Base-by-base conservation (phyloP, 64 coral and sea anemone genomes). In the Orbicella faveolata region DNA sequence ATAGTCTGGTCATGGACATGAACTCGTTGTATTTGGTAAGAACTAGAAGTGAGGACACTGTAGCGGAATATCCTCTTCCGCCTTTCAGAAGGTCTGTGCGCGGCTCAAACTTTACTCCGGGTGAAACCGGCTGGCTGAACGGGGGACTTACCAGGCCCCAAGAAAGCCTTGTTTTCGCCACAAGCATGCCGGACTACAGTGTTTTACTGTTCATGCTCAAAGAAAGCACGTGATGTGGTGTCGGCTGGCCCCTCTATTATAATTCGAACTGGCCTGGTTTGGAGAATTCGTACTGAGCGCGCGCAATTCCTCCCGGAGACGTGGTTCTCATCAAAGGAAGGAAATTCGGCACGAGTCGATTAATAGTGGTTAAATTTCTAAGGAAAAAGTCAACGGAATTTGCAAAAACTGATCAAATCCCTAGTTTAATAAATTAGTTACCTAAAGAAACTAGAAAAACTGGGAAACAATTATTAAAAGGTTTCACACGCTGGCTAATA, bases 131-230 rank as follows among this genome's bases (percentile, higher is more conserved):
- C 1, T 98, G 95, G 95, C n/a, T 98, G 23, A 79, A 94, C 26
- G 87, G 92, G 18, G 23, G 88, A 6, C 69, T 78, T 61, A 75
- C 77, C 72, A 77, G 81, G 9, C 79, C 85, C 36, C 66, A 34
- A 30, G 74, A 72, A 4, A 74, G 75, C 62, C 65, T 98, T 73
- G 68, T 98, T 1, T 83, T 98, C 36, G 95, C 95, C 13, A 91
- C 95, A 52, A 98, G 95, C 20, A 98, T 94, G 92, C 92, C 95
- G 67, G 95, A 98, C 52, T 89, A 94, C 70, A 98, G 95, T 74
- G 94, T 98, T 48, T 74, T 91, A 35, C 64, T 98, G 69, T 39
- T 98, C 37, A 91, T 89, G 33, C 69, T 90, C 62, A 98, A 88
- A 57, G 94, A 90, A 35, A 36, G 83, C 15, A 96, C 94, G 74